These are phyloP conservation scores for Altica lythri DNA, from an alignment of 2,888 invertebrate genomes.

Conservation along the genomic window DNA sequence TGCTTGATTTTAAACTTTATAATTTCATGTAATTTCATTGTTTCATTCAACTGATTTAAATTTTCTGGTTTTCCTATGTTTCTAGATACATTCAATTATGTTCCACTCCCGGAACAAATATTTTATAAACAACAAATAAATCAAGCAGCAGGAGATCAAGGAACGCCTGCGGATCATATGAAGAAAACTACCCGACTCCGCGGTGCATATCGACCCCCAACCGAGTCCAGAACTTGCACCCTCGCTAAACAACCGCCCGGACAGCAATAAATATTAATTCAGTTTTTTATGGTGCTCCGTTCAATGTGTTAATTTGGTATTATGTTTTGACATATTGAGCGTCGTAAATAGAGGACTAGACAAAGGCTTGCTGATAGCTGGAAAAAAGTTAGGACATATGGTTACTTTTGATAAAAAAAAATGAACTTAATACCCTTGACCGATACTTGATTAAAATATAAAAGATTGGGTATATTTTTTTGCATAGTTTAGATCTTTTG, in stretches of 20 bases:
- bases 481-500: no score
- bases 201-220: conserved; percentile 40
- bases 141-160: conserved; percentile 45
- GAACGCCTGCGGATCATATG: conserved; percentile 39
- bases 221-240: conserved; percentile 30
- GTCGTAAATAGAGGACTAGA: conserved; percentile 31
- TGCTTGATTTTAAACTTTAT: no score
- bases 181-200: conserved; percentile 31
- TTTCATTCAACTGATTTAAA: no score
- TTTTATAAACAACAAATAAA: conserved; percentile 44
- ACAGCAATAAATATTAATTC: conserved; percentile 52
- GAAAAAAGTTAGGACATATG: conserved; percentile 1
- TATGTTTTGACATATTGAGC: conserved; percentile 47
- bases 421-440: no score
- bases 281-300: conserved; percentile 48
- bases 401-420: no score
- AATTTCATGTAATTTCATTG: no score
- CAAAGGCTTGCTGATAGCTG: not conserved
- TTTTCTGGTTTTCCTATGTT: no score
- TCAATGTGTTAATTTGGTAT: conserved; percentile 51
- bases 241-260: conserved; percentile 43
- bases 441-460: no score
- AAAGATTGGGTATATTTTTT: no score
- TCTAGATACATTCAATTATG: conserved; percentile 25
- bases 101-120: conserved; percentile 21